Percentiles rank a stretch among this genome's conserved stretches.
Evolutionary conservation across 2,113 vertebrate genomes (phyloP).

Genomic region (Eolophus roseicapilla): DNA sequence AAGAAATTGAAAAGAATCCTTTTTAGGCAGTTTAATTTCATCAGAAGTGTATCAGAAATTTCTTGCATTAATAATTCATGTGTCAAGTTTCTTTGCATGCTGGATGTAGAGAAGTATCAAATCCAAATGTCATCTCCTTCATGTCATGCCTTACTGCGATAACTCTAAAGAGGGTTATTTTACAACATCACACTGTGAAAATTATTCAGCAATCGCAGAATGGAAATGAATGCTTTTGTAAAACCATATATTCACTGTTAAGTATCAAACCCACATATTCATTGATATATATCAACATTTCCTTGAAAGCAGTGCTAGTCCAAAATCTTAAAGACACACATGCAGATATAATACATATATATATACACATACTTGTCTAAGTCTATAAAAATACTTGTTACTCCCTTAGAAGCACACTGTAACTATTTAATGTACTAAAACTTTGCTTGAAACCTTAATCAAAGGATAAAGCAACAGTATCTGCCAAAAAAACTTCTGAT

Average conservation of each 20-base stretch:
- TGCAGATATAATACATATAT: background rate
- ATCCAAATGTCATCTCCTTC: background rate
- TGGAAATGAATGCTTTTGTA: background rate
- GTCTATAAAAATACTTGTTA: background rate
- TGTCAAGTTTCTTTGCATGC: background rate
- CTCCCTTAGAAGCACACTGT: background rate
- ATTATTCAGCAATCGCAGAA: background rate
- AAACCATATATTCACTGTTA: background rate
- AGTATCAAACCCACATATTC: background rate
- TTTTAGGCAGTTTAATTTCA: background rate
- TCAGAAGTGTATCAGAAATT: background rate
- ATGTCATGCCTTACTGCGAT: background rate
- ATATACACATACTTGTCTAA: rapidly evolving
- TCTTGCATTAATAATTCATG: background rate
- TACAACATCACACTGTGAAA: background rate
- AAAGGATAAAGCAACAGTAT: background rate
- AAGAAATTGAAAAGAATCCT: background rate
- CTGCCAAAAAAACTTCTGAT: background rate
- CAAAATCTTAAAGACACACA: background rate
- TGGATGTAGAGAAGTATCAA: background rate
- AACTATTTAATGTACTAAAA: background rate
- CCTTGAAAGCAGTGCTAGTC: background rate
- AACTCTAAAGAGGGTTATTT: background rate
- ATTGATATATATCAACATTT: background rate
- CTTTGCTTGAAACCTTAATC: background rate